Conservation (phyloP, 2,888 invertebrate genomes). For the Ypsolopha scabrella region DNA sequence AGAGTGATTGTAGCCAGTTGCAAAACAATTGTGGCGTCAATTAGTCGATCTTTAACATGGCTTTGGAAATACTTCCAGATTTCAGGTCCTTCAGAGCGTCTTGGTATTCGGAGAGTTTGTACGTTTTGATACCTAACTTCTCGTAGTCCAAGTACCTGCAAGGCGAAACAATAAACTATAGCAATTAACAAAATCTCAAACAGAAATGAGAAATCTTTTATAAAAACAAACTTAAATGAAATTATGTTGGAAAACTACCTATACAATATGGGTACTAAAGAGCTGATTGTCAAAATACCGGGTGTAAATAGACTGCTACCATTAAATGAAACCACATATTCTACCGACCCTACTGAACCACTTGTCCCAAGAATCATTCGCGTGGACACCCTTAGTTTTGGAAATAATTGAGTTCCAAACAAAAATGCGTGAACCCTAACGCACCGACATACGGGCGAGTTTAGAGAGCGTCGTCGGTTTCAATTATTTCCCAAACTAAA, state of each 20-base stretch:
- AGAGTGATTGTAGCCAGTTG: too few species aligned
- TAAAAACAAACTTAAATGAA: too few species aligned
- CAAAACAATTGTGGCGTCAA: background rate
- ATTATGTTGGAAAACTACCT: background rate
- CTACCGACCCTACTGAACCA: too few species aligned
- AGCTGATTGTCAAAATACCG: background rate
- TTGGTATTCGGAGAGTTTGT: constrained; percentile 57
- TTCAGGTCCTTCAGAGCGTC: constrained; percentile 63
- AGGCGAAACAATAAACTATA: constrained; percentile 8
- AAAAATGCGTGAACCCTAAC: too few species aligned
- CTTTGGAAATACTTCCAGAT: constrained; percentile 70
- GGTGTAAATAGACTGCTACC: too few species aligned
- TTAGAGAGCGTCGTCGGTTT: background rate
- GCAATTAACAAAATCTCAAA: too few species aligned
- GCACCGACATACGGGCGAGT: too few species aligned
- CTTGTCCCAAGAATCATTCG: too few species aligned
- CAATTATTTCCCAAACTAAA: background rate
- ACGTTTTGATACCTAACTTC: constrained; percentile 68
- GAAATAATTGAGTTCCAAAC: too few species aligned
- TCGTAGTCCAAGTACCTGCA: constrained; percentile 71
- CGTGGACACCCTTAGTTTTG: too few species aligned
- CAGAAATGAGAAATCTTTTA: too few species aligned
- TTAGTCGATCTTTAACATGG: constrained; percentile 31
- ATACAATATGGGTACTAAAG: background rate
- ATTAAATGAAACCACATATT: too few species aligned